Evolutionary conservation across 2,797 vertebrate species (phyloP).

Genomic region (Enoplosus armatus): DNA sequence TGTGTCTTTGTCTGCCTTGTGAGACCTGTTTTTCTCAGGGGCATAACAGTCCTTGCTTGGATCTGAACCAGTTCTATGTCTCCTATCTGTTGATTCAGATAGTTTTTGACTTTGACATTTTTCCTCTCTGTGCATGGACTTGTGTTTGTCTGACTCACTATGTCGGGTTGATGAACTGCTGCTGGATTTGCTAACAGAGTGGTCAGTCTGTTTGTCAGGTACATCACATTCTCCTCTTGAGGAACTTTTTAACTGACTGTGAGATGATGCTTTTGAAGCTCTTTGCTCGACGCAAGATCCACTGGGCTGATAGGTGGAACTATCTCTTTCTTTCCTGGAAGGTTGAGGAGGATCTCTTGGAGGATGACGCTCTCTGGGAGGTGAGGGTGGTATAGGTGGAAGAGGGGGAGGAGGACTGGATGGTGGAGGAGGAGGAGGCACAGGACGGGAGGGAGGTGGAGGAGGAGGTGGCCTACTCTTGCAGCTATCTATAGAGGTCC

Average conservation of each 20-base stretch:
- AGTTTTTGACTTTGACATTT: slow-evolving; percentile 67
- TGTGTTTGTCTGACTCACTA: slow-evolving; percentile 50
- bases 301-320: background rate
- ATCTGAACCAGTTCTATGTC: slow-evolving; percentile 50
- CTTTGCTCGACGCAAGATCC: slow-evolving; percentile 13
- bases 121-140: slow-evolving; percentile 58
- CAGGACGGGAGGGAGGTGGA: slow-evolving; percentile 5
- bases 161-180: slow-evolving; percentile 36
- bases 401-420: background rate
- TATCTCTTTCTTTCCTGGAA: slow-evolving; percentile 45
- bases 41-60: slow-evolving; percentile 62
- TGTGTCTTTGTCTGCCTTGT: slow-evolving; percentile 74
- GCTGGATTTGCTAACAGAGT: slow-evolving; percentile 22
- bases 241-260: slow-evolving; percentile 44
- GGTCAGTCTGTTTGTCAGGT: slow-evolving; percentile 37
- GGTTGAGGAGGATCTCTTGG: slow-evolving; percentile 17
- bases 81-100: slow-evolving; percentile 55
- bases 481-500: slow-evolving; percentile 1
- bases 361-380: slow-evolving; percentile 9
- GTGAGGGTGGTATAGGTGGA: slow-evolving; percentile 29
- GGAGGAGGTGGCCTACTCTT: slow-evolving; percentile 3
- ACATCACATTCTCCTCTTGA: slow-evolving; percentile 45
- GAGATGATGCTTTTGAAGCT: slow-evolving; percentile 26
- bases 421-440: background rate
- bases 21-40: slow-evolving; percentile 76